phyloP scores from a whole-genome alignment of 2,113 vertebrate species.

The Caranx melampygus region DNA sequence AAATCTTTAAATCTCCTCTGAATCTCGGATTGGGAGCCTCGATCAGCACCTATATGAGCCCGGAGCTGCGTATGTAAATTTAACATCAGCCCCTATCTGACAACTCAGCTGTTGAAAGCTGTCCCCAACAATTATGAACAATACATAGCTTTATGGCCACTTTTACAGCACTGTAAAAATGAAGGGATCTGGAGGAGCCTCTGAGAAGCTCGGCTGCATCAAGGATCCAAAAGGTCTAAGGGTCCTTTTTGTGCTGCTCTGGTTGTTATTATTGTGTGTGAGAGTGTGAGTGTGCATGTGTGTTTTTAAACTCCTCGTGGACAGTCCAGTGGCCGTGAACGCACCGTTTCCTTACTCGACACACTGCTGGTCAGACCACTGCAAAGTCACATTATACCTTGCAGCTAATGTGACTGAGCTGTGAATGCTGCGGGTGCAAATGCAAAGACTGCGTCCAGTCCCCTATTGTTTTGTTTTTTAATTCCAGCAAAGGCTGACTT shows the following conservation, averaged over 20 bases:
- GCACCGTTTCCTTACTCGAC: background rate
- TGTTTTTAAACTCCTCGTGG: constrained; percentile 17
- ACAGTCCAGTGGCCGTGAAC: background rate
- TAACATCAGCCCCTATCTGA: constrained; percentile 55
- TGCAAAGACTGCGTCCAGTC: constrained; percentile 20
- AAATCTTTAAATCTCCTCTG: constrained; percentile 48
- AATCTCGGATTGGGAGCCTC: constrained; percentile 13
- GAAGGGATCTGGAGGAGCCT: constrained; percentile 64
- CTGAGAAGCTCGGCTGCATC: constrained; percentile 57
- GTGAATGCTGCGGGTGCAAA: constrained; percentile 23
- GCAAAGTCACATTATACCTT: background rate
- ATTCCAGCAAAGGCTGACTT: background rate
- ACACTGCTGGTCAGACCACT: background rate
- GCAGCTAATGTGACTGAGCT: background rate
- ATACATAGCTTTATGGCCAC: constrained; percentile 73
- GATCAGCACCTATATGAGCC: constrained; percentile 7
- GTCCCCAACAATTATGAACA: constrained; percentile 69
- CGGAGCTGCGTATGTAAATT: constrained; percentile 32
- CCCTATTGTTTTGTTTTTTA: constrained; percentile 19
- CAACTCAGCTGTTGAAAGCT: constrained; percentile 68
- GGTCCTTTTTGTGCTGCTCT: constrained; percentile 16
- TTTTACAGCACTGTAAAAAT: constrained; percentile 81
- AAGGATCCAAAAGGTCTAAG: constrained; percentile 49
- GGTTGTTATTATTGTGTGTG: constrained; percentile 24
- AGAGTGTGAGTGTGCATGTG: background rate